Evolutionary conservation across 2,888 invertebrate genomes (phyloP), one percentile per base, ranked within the genome.

Genomic region (Apotomis betuletana): DNA sequence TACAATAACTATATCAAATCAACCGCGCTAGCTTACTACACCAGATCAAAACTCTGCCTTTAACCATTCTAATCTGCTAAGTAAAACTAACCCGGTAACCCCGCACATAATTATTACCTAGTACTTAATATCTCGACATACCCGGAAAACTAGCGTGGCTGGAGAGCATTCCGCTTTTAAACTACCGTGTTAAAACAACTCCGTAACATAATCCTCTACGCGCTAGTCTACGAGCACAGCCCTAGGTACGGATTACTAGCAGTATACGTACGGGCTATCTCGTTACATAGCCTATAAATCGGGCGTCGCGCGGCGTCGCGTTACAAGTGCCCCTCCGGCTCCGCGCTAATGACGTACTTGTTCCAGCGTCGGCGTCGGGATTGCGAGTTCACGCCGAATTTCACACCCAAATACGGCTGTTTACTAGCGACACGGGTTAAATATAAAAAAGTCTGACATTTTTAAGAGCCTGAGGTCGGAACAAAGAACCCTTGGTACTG

Each of bases 291-390:
- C 74, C 74, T 65, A 74, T 74, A 74, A 70, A 63, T 67, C 70
- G 73, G 62, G 73, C 65, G 69, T 57, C 78, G 77, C 78, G 78
- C 55, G 77, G 81, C 81, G 80, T 82, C 83, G 79, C 78, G 78
- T 80, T 79, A 79, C 85, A 80, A 83, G 83, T 79, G 80, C 81
- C 82, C 77, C 80, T 79, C 78, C 75, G 63, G 65, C 65, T 36
- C 9, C 49, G 78, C 84, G 73, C 83, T 84, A 85, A 85, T 83
- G 85, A 85, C 81, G 79, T 79, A 78, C 84, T 85, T 84, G 81
- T 83, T 79, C 72, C 49, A 49, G 49, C 69, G 74, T 74, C 75
- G 55, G 44, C 41, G 13, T 27, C 27, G 52, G 38, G 6, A 46
- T 27, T 15, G 61, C 10, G 41, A 5, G 36, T 63, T 63, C 52